Evolutionary conservation across 2,113 vertebrate species (phyloP), one percentile per base, ranked within the genome.

Genomic region (Azemiops feae): DNA sequence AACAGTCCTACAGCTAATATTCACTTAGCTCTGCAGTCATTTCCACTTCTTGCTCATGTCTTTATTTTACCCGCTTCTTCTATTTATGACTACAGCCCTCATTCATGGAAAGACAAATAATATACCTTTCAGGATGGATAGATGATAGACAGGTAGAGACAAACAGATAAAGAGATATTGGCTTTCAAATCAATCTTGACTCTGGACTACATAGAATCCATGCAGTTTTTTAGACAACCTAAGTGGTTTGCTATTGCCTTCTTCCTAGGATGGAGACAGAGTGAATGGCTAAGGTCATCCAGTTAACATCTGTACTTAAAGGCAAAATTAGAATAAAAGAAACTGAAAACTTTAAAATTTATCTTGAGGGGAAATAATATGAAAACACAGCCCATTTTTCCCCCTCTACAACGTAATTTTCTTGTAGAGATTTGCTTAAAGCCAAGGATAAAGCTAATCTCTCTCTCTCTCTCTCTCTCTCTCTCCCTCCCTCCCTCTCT

Each of bases 371-470:
- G 4, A 90, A 91, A 69, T n/a, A 64, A 64, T 64, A 14, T 64
- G 7, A 95, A 93, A 91, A 95, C 92, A 12, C 23, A 53, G 60
- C 52, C 91, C 4, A 54, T 88, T 95, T 96, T 96, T 95, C 0
- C 95, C 94, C 92, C 95, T 96, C 94, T 96, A 94, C 97, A 97
- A 97, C 94, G 94, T 96, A 95, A 96, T 98, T 97, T 97, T 93
- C 95, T 96, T 96, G 95, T 98, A 96, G 97, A 95, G 93, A 94
- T 96, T 94, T 89, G 95, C 96, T 95, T 94, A 94, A 96, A 96
- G 91, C 87, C 94, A 95, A 95, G 96, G 94, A 97, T 45, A 45
- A 92, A 95, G 95, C 93, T 97, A 97, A 98, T 95, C 85, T n/a
- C n/a, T n/a, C n/a, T n/a, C n/a, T n/a, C n/a, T n/a, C n/a, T n/a